phyloP scores from a whole-genome alignment of 2,888 invertebrate genomes.

The Omphaloscelis lunosa region DNA sequence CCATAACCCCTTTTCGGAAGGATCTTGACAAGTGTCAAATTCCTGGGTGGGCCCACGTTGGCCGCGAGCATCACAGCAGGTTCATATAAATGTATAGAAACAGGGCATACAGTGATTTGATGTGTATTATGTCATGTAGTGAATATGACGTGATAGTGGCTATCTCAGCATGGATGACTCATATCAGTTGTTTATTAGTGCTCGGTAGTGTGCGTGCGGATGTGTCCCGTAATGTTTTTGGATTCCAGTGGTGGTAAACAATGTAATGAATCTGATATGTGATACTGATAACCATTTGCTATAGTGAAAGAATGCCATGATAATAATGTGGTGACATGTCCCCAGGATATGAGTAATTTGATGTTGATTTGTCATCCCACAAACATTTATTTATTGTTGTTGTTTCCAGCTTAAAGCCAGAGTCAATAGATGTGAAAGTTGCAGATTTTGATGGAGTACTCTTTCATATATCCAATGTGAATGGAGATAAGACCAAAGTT shows the following conservation, averaged over 20 bases:
- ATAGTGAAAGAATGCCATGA: slow-evolving; percentile 56
- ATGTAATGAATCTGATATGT: slow-evolving; percentile 73
- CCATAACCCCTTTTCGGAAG: slow-evolving; percentile 85
- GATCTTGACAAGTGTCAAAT: slow-evolving; percentile 88
- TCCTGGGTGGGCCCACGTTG: slow-evolving; percentile 90
- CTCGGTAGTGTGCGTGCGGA: slow-evolving; percentile 83
- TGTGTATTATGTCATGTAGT: slow-evolving; percentile 74
- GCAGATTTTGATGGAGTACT: slow-evolving; percentile 99
- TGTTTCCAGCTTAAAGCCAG: slow-evolving; percentile 96
- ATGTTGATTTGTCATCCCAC: slow-evolving; percentile 56
- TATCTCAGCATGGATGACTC: slow-evolving; percentile 87
- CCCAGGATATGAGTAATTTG: slow-evolving; percentile 74
- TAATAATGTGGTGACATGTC: slow-evolving; percentile 53
- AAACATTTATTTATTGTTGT: slow-evolving; percentile 55
- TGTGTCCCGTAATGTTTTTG: slow-evolving; percentile 85
- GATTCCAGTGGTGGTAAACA: slow-evolving; percentile 83
- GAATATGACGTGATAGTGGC: slow-evolving; percentile 83
- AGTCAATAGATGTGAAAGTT: slow-evolving; percentile 97
- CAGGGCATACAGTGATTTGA: slow-evolving; percentile 64
- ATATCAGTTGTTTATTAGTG: slow-evolving; percentile 84
- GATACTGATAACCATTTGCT: slow-evolving; percentile 62
- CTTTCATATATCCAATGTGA: slow-evolving; percentile 99
- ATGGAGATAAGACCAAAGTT: slow-evolving; percentile 99
- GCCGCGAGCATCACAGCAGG: slow-evolving; percentile 71
- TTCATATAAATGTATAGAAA: slow-evolving; percentile 62